Evolutionary conservation across 1,140 invertebrate genomes (phyloP).

Genomic region (Branchinecta lindahli): DNA sequence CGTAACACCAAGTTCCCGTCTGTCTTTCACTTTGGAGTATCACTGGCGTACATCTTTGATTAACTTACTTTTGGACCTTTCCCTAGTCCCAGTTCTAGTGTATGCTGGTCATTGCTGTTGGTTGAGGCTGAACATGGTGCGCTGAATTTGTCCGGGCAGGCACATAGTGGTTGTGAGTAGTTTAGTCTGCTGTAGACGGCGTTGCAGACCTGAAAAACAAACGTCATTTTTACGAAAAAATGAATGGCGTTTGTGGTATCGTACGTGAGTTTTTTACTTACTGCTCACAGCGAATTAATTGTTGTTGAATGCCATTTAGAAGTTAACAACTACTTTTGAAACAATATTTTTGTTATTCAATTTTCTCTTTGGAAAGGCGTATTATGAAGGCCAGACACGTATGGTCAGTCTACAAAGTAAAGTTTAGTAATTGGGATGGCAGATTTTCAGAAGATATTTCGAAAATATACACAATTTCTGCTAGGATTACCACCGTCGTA

Average conservation of each 20-base stretch:
- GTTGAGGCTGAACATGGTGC: constrained; percentile 76
- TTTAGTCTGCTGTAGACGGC: constrained; percentile 79
- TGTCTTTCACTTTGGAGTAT: not conserved
- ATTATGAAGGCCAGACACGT: too few species aligned
- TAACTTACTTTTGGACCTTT: constrained; percentile 16
- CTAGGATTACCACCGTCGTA: too few species aligned
- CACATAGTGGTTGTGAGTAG: constrained; percentile 79
- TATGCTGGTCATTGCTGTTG: constrained; percentile 75
- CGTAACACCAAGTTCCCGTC: too few species aligned
- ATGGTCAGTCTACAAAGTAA: too few species aligned
- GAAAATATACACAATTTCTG: too few species aligned
- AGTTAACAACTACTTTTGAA: not conserved
- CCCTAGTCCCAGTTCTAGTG: constrained; percentile 50
- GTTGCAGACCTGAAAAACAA: constrained; percentile 57
- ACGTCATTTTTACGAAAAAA: constrained; percentile 4
- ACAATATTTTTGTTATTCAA: constrained; percentile 12
- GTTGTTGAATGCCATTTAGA: too few species aligned
- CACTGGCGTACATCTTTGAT: not conserved
- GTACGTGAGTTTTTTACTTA: too few species aligned
- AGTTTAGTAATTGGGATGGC: too few species aligned
- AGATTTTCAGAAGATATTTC: too few species aligned
- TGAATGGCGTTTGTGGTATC: too few species aligned
- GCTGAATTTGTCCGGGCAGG: constrained; percentile 65
- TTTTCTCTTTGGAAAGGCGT: not conserved
- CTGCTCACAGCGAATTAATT: too few species aligned